Conservation (phyloP, 2,888 invertebrate genomes). For the Harpagoxenus sublaevis region DNA sequence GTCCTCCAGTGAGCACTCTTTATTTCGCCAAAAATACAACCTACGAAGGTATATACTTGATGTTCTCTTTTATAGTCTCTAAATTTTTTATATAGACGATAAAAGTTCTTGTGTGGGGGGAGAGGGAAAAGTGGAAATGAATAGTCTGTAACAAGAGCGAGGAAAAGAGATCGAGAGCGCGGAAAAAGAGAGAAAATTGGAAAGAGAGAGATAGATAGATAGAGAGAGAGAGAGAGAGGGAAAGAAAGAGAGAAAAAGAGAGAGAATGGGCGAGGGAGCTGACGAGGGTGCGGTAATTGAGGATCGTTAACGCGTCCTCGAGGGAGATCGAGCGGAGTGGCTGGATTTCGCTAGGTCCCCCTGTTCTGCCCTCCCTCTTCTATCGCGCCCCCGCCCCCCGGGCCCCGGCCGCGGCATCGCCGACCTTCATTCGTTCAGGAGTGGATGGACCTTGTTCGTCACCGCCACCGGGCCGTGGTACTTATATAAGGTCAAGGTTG, state of each 20-base stretch:
- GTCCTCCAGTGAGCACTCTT: not conserved
- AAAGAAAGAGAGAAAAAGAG: slow-evolving; percentile 17
- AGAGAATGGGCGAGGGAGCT: slow-evolving; percentile 55
- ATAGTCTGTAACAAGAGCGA: not conserved
- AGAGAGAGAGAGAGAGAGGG: not conserved
- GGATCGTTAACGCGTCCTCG: slow-evolving; percentile 75
- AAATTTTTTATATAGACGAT: slow-evolving; percentile 37
- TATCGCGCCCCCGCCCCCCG: slow-evolving; percentile 20
- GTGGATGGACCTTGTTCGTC: slow-evolving; percentile 77
- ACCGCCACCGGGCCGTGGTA: slow-evolving; percentile 73
- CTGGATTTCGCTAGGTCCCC: slow-evolving; percentile 66
- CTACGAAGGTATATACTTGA: slow-evolving; percentile 22
- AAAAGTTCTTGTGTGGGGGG: not conserved
- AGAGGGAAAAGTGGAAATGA: slow-evolving; percentile 2
- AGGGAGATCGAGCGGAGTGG: slow-evolving; percentile 69
- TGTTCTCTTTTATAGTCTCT: slow-evolving; percentile 31
- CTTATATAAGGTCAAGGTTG: slow-evolving; percentile 81
- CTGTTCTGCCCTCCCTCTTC: slow-evolving; percentile 22
- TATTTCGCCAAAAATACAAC: slow-evolving; percentile 17
- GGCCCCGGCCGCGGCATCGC: slow-evolving; percentile 51
- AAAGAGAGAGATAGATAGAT: not conserved
- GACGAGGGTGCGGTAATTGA: slow-evolving; percentile 70
- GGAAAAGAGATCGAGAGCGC: not conserved
- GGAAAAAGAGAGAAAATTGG: slow-evolving; percentile 8
- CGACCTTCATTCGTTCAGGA: slow-evolving; percentile 74